Base-by-base conservation (phyloP, 2,113 vertebrate species). In the Centropristis striata region DNA sequence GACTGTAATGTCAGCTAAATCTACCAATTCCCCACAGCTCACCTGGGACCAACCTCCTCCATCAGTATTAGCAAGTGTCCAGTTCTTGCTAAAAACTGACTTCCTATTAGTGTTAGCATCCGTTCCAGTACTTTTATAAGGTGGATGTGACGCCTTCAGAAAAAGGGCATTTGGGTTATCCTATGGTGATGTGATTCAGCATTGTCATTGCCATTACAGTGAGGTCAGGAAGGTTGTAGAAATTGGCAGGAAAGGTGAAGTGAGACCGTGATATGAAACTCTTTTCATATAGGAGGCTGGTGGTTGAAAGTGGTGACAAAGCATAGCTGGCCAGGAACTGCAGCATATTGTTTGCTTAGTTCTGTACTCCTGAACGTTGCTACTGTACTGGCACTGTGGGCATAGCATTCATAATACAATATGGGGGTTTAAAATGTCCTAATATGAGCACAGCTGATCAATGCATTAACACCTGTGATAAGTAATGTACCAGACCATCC, bases 1-100 rank as follows among this genome's bases (percentile, higher is more conserved):
- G 80, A 91, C 65, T 89, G 91, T 92, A 92, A 90, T 70, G 90
- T 94, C 94, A 95, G 93, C 94, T 91, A 75, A 94, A 93, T 88
- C 88, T 81, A 70, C 47, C 87, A 75, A 76, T 42, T 91, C 90
- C 80, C 84, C 76, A 78, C 76, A 70, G 72, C 53, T 75, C 81
- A 85, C 63, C 85, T 53, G 84, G 74, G 89, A 88, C 88, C 77
- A 71, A 54, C 65, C 87, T 92, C 83, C 88, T 96, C 89, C 55
- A 87, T 96, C 95, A 94, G 87, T 77, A 93, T 96, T 94, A 95
- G 90, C 78, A 65, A 54, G 41, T 75, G 92, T 91, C 92, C 64
- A 67, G 73, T 84, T 87, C 70, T 71, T 73, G 59, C 89, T 91
- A 90, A 91, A 94, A 92, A 90, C 81, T 88, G 81, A 84, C 75